phyloP scores from a whole-genome alignment of 53 echinoderm and acorn worm species.

The Temnopleurus reevesii region DNA sequence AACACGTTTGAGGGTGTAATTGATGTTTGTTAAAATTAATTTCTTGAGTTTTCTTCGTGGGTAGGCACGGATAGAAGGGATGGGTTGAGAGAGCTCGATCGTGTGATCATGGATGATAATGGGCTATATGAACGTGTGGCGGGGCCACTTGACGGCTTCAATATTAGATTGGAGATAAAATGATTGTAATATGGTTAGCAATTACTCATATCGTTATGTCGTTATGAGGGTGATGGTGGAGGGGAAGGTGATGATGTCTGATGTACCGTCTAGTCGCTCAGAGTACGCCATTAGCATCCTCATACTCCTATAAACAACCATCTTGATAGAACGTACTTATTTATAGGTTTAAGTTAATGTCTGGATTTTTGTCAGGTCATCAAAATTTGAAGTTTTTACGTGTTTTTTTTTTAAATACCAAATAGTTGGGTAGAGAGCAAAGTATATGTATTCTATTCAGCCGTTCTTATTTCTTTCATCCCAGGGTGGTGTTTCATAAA shows the following conservation, averaged over 20 bases:
- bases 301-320: too few species aligned
- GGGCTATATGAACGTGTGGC: constrained; percentile 36
- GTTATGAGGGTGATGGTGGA: not conserved
- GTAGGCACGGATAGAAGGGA: constrained; percentile 1
- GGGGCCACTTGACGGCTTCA: constrained; percentile 38
- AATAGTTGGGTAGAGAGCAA: too few species aligned
- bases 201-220: constrained; percentile 47
- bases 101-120: constrained; percentile 14
- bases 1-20: constrained; percentile 44
- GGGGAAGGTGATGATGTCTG: not conserved
- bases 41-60: not conserved
- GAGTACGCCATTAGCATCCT: not conserved
- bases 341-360: too few species aligned
- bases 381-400: too few species aligned
- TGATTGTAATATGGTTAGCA: constrained; percentile 55
- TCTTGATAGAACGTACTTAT: too few species aligned
- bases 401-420: too few species aligned
- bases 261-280: not conserved
- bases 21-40: constrained; percentile 56
- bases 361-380: too few species aligned
- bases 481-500: too few species aligned
- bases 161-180: constrained; percentile 43
- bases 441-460: too few species aligned
- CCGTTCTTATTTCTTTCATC: too few species aligned
- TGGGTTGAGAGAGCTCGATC: not conserved